Evolutionary conservation across 2,113 vertebrate species (phyloP).

Genomic region (Peromyscus leucopus): DNA sequence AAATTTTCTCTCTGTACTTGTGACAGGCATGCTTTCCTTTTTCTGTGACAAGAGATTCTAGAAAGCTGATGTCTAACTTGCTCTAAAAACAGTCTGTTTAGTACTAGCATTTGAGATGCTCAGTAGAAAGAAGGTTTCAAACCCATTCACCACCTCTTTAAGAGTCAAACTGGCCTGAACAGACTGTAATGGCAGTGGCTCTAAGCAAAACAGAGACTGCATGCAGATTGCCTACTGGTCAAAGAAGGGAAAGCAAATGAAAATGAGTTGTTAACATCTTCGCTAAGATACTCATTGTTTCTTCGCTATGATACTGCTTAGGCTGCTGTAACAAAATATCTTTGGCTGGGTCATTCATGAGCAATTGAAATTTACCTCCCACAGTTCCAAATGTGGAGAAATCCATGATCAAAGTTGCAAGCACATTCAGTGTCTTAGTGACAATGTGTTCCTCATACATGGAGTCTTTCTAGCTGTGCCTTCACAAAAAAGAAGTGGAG

Average conservation of each 20-base stretch:
- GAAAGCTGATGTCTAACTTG: constrained; percentile 44
- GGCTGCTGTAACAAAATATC: constrained; percentile 15
- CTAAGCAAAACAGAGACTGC: constrained; percentile 33
- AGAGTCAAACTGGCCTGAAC: background rate
- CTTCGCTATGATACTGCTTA: background rate
- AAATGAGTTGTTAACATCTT: constrained; percentile 35
- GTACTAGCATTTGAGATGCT: constrained; percentile 49
- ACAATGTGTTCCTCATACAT: background rate
- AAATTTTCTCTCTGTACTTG: constrained; percentile 32
- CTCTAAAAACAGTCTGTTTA: constrained; percentile 47
- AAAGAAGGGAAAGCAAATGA: constrained; percentile 46
- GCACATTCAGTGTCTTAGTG: background rate
- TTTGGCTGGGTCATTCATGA: background rate
- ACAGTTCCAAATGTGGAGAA: background rate
- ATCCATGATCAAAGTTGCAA: background rate
- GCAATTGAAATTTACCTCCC: background rate
- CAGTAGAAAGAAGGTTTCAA: constrained; percentile 10
- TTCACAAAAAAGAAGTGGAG: background rate
- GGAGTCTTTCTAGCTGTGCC: background rate
- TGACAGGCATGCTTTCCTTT: constrained; percentile 35
- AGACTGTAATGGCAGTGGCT: background rate
- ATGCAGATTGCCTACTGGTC: constrained; percentile 55
- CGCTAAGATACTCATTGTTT: background rate
- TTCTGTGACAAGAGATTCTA: constrained; percentile 9
- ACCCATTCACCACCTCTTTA: background rate